Conservation (phyloP, 1,140 invertebrate species). For the Cheumatopsyche charites region DNA sequence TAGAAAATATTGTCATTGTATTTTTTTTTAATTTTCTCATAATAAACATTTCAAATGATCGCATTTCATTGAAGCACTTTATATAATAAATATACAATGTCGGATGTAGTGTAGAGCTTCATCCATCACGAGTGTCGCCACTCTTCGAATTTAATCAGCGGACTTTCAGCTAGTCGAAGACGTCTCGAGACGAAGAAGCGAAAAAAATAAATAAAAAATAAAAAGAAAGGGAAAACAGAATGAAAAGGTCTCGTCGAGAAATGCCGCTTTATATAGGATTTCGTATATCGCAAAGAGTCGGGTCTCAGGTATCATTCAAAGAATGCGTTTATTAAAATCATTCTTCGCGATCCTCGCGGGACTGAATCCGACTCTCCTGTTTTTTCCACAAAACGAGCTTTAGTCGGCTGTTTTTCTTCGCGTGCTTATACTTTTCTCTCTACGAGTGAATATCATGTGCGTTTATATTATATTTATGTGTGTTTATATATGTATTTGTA, state of each 20-base stretch:
- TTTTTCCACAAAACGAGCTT: slow-evolving; percentile 1
- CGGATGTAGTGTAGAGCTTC: neutral
- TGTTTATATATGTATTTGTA: neutral
- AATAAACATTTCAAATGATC: too few relatives aligned
- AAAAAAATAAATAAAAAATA: neutral
- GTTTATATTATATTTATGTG: too few relatives aligned
- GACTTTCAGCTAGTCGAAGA: neutral
- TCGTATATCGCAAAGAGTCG: slow-evolving; percentile 6
- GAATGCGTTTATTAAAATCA: slow-evolving; percentile 33
- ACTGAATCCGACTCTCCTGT: neutral
- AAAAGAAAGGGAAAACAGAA: neutral
- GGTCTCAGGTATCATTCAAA: slow-evolving; percentile 23
- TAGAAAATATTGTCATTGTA: too few relatives aligned
- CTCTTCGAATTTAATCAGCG: slow-evolving; percentile 19
- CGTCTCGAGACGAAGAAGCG: neutral
- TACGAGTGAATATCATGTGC: neutral
- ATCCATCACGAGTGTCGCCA: neutral
- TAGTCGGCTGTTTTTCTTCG: slow-evolving; percentile 10
- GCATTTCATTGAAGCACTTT: too few relatives aligned
- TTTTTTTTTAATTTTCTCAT: too few relatives aligned
- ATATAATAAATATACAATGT: too few relatives aligned
- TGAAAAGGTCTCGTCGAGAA: slow-evolving; percentile 1
- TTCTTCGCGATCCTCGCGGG: slow-evolving; percentile 2
- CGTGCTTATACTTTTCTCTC: slow-evolving; percentile 1
- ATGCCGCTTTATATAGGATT: neutral